Conservation (phyloP, 2,888 invertebrate species). For the Calameuta idolon region DNA sequence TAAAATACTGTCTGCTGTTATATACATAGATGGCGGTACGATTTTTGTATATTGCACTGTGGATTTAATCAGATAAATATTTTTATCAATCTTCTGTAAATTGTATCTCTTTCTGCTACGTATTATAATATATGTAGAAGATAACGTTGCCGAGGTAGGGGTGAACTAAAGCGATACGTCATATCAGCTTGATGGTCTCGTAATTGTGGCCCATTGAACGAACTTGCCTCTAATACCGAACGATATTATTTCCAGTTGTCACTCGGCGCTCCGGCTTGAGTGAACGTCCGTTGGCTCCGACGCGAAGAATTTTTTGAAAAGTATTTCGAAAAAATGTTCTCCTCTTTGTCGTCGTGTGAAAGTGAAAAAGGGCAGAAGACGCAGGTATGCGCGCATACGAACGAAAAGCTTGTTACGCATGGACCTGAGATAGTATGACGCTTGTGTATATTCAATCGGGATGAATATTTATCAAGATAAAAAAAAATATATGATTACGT, state of each 20-base stretch:
- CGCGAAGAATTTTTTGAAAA: not conserved
- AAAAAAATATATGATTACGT: not conserved
- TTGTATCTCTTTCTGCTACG: not conserved
- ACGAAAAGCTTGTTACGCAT: not conserved
- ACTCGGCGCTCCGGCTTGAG: not conserved
- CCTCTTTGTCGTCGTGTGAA: not conserved
- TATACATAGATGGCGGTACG: not conserved
- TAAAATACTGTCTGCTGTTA: too few relatives aligned
- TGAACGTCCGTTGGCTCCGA: not conserved
- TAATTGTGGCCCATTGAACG: slow-evolving; percentile 8
- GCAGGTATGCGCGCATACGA: not conserved
- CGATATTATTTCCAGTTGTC: slow-evolving; percentile 1
- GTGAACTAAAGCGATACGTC: not conserved
- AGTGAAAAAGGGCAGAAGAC: not conserved
- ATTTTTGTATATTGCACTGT: not conserved
- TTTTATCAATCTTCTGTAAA: not conserved
- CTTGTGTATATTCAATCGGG: not conserved
- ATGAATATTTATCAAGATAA: not conserved
- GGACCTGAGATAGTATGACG: not conserved
- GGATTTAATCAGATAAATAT: not conserved
- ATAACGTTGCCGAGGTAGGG: not conserved
- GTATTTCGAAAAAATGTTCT: not conserved
- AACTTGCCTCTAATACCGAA: not conserved
- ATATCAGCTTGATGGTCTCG: slow-evolving; percentile 3
- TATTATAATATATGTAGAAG: not conserved